phyloP scores from a whole-genome alignment of 2,113 vertebrate species.

The Apteryx owenii region DNA sequence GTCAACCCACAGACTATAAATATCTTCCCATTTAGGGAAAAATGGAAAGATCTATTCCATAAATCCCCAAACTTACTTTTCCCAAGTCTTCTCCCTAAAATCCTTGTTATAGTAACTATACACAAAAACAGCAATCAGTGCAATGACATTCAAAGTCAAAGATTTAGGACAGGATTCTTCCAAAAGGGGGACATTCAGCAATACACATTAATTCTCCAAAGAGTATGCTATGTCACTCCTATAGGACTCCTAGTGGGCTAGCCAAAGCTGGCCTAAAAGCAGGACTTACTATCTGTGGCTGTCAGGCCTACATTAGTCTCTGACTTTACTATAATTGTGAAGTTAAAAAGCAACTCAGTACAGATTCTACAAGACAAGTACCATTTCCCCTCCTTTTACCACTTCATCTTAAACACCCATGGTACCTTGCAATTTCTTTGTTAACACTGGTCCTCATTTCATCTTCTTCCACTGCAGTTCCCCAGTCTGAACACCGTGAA shows the following conservation, averaged over 20 bases:
- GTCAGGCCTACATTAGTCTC: background rate
- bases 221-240: background rate
- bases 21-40: background rate
- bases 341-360: background rate
- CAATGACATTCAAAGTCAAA: background rate
- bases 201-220: background rate
- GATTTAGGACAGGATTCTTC: background rate
- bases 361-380: background rate
- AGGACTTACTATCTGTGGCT: background rate
- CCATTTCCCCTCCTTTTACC: background rate
- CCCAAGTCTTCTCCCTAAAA: background rate
- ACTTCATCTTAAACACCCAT: background rate
- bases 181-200: background rate
- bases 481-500: conserved; percentile 89
- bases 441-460: conserved; percentile 88
- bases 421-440: conserved; percentile 90
- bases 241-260: background rate
- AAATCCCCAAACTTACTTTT: background rate
- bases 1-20: background rate
- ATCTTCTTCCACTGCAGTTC: conserved; percentile 88
- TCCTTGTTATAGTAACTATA: background rate
- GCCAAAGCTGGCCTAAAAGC: background rate
- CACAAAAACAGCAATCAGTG: accelerated
- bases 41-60: background rate
- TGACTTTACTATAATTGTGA: background rate